Evolutionary conservation across 2,113 vertebrate species (phyloP).

Genomic region (Pyxicephalus adspersus): DNA sequence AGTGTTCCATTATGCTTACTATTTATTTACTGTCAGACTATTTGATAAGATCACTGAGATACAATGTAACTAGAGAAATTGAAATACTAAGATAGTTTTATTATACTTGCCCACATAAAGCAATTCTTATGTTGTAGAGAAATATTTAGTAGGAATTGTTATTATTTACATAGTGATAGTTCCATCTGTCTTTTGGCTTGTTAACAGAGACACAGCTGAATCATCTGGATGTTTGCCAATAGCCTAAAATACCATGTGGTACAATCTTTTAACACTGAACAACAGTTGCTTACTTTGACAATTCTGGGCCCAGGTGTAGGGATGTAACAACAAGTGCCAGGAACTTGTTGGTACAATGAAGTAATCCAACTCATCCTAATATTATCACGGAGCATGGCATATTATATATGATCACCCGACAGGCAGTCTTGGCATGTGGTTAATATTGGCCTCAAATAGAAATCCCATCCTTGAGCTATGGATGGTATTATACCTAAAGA

Average conservation of each 20-base stretch:
- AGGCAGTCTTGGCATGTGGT: too few species aligned
- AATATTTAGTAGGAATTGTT: neutral
- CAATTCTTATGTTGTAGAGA: slow-evolving; percentile 13
- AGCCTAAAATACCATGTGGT: neutral
- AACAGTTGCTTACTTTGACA: neutral
- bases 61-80: slow-evolving; percentile 16
- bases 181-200: neutral
- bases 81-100: neutral
- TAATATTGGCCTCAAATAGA: too few species aligned
- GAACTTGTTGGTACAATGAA: too few species aligned
- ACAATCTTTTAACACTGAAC: neutral
- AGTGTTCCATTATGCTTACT: slow-evolving; percentile 41
- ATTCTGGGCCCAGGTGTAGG: too few species aligned
- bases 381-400: too few species aligned
- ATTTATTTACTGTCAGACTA: slow-evolving; percentile 40
- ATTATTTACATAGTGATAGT: slow-evolving; percentile 6
- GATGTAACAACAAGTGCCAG: too few species aligned
- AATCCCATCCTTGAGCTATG: too few species aligned
- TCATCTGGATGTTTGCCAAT: neutral
- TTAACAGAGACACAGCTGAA: neutral
- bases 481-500: too few species aligned
- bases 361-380: too few species aligned
- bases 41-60: slow-evolving; percentile 38
- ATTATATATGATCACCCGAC: too few species aligned
- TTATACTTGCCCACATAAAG: slow-evolving; percentile 23